Conservation (phyloP, 2,888 invertebrate genomes). For the Deroplatys truncata region DNA sequence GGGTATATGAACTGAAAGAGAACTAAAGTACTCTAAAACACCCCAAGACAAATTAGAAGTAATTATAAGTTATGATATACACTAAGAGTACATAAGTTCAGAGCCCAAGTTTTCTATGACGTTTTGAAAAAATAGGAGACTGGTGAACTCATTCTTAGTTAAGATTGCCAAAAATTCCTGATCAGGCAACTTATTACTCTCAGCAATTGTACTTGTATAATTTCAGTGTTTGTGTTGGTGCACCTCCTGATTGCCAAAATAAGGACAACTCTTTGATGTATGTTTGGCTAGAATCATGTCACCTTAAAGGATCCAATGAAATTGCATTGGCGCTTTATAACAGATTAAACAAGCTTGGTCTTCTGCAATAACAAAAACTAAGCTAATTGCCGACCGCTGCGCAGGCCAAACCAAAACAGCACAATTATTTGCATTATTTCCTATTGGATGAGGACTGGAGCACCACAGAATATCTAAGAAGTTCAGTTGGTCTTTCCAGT, state of each 20-base stretch:
- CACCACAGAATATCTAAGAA: not conserved
- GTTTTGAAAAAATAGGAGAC: no score
- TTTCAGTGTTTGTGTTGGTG: conserved; percentile 38
- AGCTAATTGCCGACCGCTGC: not conserved
- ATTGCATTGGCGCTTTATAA: conserved; percentile 20
- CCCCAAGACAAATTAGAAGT: no score
- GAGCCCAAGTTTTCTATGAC: no score
- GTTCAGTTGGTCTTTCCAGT: not conserved
- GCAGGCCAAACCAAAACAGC: not conserved
- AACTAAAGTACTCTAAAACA: no score
- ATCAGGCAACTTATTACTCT: conserved; percentile 39
- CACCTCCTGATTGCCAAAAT: conserved; percentile 34
- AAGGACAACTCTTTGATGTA: conserved; percentile 36
- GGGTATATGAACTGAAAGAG: no score
- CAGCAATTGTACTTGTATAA: conserved; percentile 41
- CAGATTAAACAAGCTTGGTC: not conserved
- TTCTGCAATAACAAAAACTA: not conserved
- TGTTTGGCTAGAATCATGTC: conserved; percentile 37
- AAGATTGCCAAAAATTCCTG: conserved; percentile 37
- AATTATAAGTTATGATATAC: no score
- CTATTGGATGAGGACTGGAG: not conserved
- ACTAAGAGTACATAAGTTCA: no score
- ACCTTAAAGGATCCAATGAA: conserved; percentile 37
- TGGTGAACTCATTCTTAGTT: no score
- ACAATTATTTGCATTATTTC: not conserved